These are phyloP conservation scores for Cyprinodon diabolis DNA, from an alignment of 2,797 vertebrate genomes.

Conservation along the genomic window DNA sequence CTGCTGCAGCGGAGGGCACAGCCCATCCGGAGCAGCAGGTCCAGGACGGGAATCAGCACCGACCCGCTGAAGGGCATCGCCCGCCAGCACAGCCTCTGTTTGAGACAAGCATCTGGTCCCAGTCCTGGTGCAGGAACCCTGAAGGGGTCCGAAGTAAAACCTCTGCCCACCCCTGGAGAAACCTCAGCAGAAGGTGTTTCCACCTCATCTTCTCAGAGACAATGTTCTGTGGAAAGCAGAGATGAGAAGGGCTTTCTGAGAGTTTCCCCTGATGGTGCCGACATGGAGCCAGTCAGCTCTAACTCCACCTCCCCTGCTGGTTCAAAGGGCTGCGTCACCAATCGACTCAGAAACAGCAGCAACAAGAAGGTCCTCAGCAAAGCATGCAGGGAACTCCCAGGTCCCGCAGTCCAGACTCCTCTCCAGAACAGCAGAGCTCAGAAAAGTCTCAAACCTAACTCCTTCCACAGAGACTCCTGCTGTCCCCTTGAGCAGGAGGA, in stretches of 20 bases:
- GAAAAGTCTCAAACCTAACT: constrained; percentile 43
- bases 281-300: not conserved
- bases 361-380: constrained; percentile 73
- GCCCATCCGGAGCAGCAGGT: constrained; percentile 88
- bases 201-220: constrained; percentile 71
- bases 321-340: constrained; percentile 4
- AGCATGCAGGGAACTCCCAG: constrained; percentile 51
- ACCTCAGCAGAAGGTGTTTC: constrained; percentile 42
- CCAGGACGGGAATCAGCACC: constrained; percentile 89
- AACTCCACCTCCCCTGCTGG: constrained; percentile 46
- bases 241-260: constrained; percentile 57
- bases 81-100: constrained; percentile 86
- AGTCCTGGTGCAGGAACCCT: constrained; percentile 15
- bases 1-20: constrained; percentile 89
- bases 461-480: constrained; percentile 75
- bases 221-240: constrained; percentile 71
- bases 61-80: constrained; percentile 89
- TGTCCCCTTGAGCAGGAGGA: constrained; percentile 27
- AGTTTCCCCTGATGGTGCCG: not conserved
- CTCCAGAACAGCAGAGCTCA: constrained; percentile 62
- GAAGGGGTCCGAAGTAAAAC: constrained; percentile 75
- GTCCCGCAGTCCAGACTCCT: constrained; percentile 12
- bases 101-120: constrained; percentile 63
- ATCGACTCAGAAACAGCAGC: constrained; percentile 60
- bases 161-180: constrained; percentile 68